phyloP scores from a whole-genome alignment of 2,888 invertebrate species.

The Rhamnusium bicolor region DNA sequence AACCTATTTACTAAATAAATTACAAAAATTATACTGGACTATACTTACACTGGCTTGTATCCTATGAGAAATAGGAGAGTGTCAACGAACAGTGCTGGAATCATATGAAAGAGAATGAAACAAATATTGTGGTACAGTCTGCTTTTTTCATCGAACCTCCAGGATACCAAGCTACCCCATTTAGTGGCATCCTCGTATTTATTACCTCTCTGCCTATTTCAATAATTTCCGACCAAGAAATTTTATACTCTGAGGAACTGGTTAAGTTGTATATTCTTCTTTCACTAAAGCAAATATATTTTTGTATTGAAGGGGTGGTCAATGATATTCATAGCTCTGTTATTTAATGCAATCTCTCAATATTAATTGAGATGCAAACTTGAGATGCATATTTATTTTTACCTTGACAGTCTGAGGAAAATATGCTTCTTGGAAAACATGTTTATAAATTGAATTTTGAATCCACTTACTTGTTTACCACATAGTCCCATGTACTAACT shows the following conservation, averaged over 20 bases:
- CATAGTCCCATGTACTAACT: constrained; percentile 71
- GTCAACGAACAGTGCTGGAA: constrained; percentile 92
- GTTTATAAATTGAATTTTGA: too few relatives aligned
- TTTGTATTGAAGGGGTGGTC: too few relatives aligned
- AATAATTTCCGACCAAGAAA: constrained; percentile 93
- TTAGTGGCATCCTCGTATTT: constrained; percentile 86
- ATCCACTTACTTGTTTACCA: constrained; percentile 72
- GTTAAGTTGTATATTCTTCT: constrained; percentile 82
- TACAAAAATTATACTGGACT: not conserved
- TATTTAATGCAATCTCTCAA: too few relatives aligned
- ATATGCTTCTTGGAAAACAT: too few relatives aligned
- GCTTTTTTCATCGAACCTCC: constrained; percentile 90
- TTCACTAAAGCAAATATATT: constrained; percentile 69
- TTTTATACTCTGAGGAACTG: constrained; percentile 85
- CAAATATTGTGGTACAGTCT: constrained; percentile 86
- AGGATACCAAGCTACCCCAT: constrained; percentile 87
- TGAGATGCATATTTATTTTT: too few relatives aligned
- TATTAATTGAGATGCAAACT: too few relatives aligned
- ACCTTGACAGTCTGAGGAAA: too few relatives aligned
- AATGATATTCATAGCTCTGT: too few relatives aligned
- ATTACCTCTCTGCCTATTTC: constrained; percentile 85
- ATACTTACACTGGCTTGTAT: constrained; percentile 88
- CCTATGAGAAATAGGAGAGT: constrained; percentile 84
- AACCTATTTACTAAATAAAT: too few relatives aligned
- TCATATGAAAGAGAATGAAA: constrained; percentile 89